Conservation (phyloP, 2,888 invertebrate species). For the Eristalinus aeneus region DNA sequence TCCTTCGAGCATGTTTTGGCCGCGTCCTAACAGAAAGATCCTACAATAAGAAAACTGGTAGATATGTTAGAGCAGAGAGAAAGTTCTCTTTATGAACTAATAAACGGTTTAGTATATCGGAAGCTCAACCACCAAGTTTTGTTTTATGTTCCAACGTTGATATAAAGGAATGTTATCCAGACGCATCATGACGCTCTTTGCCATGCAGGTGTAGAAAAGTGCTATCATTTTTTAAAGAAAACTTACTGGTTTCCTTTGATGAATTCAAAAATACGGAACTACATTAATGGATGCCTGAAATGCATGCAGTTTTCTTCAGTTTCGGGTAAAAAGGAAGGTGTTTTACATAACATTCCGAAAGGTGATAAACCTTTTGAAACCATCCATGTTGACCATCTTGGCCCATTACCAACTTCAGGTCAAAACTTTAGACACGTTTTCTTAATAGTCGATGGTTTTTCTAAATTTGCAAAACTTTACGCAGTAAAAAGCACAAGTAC, state of each 20-base stretch:
- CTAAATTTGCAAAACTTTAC: too few relatives aligned
- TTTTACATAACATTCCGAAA: slow-evolving; percentile 72
- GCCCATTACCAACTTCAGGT: too few relatives aligned
- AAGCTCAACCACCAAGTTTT: slow-evolving; percentile 9
- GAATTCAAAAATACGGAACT: slow-evolving; percentile 4
- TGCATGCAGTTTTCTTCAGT: slow-evolving; percentile 25
- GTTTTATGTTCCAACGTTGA: slow-evolving; percentile 62
- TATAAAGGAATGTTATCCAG: slow-evolving; percentile 67
- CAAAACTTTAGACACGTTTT: too few relatives aligned
- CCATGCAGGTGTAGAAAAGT: slow-evolving; percentile 74
- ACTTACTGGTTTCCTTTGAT: slow-evolving; percentile 73
- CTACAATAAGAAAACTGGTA: slow-evolving; percentile 40
- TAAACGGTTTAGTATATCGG: slow-evolving; percentile 31
- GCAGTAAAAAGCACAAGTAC: neutral
- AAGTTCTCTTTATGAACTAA: slow-evolving; percentile 14
- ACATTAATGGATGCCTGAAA: slow-evolving; percentile 35
- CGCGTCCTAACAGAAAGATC: slow-evolving; percentile 45
- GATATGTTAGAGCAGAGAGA: slow-evolving; percentile 51
- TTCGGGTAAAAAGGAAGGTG: slow-evolving; percentile 67
- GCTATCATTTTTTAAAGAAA: slow-evolving; percentile 67
- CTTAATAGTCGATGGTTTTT: too few relatives aligned
- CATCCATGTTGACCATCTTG: too few relatives aligned
- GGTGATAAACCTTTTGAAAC: too few relatives aligned
- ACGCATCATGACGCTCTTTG: slow-evolving; percentile 66
- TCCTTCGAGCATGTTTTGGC: slow-evolving; percentile 29